Percentiles rank a stretch among this genome's conserved stretches.
These are phyloP conservation scores for Junonia oenone DNA, from an alignment of 2,888 invertebrate species.

Conservation along the genomic window DNA sequence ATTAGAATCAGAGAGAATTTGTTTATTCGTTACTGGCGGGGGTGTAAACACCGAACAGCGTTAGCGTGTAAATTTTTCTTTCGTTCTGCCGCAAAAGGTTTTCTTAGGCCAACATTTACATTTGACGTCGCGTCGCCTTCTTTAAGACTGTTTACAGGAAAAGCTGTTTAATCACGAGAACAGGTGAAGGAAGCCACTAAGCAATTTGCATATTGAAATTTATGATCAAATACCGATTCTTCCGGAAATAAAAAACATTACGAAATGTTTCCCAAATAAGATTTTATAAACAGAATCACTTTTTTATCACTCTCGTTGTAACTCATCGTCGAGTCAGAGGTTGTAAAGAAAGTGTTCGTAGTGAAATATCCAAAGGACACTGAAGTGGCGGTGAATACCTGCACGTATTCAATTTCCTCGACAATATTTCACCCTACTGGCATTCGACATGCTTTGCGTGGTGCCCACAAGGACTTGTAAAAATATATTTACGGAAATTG, in stretches of 20 bases:
- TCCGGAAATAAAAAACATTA: conserved; percentile 36
- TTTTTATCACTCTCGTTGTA: not conserved
- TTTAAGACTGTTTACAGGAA: conserved; percentile 51
- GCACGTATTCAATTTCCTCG: conserved; percentile 70
- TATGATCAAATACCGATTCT: conserved; percentile 58
- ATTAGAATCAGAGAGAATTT: not conserved
- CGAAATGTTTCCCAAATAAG: not conserved
- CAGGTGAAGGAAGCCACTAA: conserved; percentile 54
- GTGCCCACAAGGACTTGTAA: conserved; percentile 44
- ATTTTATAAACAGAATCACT: not conserved
- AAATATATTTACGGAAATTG: conserved; percentile 49
- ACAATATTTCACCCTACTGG: conserved; percentile 63
- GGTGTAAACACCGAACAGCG: conserved; percentile 35
- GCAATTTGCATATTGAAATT: conserved; percentile 71
- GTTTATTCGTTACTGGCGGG: conserved; percentile 14
- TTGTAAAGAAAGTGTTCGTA: conserved; percentile 27
- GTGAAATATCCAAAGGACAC: conserved; percentile 34
- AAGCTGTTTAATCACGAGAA: conserved; percentile 73
- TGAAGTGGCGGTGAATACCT: conserved; percentile 55
- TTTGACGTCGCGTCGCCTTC: conserved; percentile 48
- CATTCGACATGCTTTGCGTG: conserved; percentile 48
- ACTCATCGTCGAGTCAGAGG: not conserved
- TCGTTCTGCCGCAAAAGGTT: conserved; percentile 58
- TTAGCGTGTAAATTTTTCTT: conserved; percentile 54
- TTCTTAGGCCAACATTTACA: conserved; percentile 66